These are phyloP conservation scores for Torymus auratus DNA, from an alignment of 2,888 invertebrate species.

Conservation along the genomic window DNA sequence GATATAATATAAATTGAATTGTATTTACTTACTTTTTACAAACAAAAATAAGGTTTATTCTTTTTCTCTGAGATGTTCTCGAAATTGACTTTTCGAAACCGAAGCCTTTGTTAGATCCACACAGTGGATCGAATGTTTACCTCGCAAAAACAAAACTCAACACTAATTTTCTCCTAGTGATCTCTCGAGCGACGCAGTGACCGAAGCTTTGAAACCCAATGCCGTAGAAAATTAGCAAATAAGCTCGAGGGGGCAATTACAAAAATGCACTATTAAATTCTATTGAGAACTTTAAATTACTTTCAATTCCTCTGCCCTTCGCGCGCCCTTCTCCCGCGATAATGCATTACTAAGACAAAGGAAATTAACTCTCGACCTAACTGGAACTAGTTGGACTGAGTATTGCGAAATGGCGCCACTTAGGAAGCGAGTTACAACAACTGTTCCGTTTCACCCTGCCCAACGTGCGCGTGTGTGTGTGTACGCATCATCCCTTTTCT, in stretches of 20 bases:
- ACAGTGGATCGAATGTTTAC: too few species aligned
- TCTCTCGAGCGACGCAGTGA: not conserved
- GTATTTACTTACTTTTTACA: too few species aligned
- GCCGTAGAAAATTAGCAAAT: conserved; percentile 9
- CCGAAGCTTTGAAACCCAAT: conserved; percentile 1
- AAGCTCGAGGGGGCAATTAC: conserved; percentile 3
- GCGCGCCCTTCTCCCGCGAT: not conserved
- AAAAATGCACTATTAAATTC: conserved; percentile 30
- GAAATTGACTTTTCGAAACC: too few species aligned
- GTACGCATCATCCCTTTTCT: too few species aligned
- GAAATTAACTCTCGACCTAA: conserved; percentile 55
- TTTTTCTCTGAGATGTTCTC: too few species aligned
- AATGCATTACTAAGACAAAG: conserved; percentile 52
- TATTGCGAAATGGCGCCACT: conserved; percentile 54
- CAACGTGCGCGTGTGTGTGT: too few species aligned
- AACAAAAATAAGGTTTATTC: too few species aligned
- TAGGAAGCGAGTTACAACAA: conserved; percentile 47
- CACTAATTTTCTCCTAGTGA: not conserved
- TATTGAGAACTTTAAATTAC: conserved; percentile 43
- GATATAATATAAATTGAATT: too few species aligned
- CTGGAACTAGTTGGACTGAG: conserved; percentile 53
- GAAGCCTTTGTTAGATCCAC: too few species aligned
- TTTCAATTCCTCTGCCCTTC: conserved; percentile 37
- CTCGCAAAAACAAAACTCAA: too few species aligned
- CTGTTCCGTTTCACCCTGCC: conserved; percentile 36